Evolutionary conservation across 2,888 invertebrate species (phyloP), one percentile per base, ranked within the genome.

Genomic region (Erebia epiphron): DNA sequence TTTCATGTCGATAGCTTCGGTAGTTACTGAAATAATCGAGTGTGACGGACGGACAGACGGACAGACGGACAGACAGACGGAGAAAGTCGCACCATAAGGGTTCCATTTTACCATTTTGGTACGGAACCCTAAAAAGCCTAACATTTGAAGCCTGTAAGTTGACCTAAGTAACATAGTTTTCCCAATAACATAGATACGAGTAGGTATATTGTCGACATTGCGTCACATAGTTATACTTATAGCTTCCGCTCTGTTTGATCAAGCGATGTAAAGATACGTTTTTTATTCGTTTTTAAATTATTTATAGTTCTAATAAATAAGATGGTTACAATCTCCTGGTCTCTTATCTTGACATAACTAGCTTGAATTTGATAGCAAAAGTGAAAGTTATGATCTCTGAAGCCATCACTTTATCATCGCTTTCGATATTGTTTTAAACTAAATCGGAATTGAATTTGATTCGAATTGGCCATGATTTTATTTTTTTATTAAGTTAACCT

Each of bases 211-310:
- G n/a, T n/a, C n/a, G n/a, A n/a, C n/a, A n/a, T n/a, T n/a, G n/a
- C n/a, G n/a, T n/a, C 26, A 26, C 26, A 26, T 26, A 26, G 26
- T 26, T 26, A 64, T 68, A 70, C 72, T 57, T 69, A 69, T 61
- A 57, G 64, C 69, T 74, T 74, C 75, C 78, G 77, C 69, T 79
- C 79, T 83, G 76, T 80, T 76, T 80, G 80, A 83, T 76, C 73
- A 73, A 71, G 72, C 72, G 60, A 60, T 65, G 64, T 64, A 63
- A 35, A 18, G 41, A 62, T 60, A 54, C 54, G n/a, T n/a, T 52
- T 62, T 63, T 68, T 52, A 52, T 50, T 64, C 50, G 16, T 61
- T 60, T 61, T 57, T 63, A 67, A 35, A 61, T 61, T 60, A 62
- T 52, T 66, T 60, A 41, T 61, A 60, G 70, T 56, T 72, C 58